Conservation (phyloP, 1,140 invertebrate species). For the Lasaia peninsularis region DNA sequence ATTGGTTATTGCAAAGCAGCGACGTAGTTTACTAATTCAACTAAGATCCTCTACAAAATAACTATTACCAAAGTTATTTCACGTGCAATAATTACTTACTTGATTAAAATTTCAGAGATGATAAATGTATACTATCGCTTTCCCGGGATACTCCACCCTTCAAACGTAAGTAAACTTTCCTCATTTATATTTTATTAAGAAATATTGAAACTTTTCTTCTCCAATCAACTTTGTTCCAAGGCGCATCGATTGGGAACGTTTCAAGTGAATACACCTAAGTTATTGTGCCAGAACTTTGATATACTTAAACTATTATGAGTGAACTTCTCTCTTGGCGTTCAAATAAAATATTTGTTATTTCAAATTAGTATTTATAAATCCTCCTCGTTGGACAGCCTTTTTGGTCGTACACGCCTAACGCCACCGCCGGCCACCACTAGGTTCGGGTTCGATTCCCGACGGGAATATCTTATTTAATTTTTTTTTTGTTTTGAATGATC, state of each 20-base stretch:
- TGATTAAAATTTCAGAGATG: constrained; percentile 8
- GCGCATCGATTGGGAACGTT: constrained; percentile 42
- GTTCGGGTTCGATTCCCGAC: too few species aligned
- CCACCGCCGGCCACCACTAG: too few species aligned
- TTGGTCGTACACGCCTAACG: too few species aligned
- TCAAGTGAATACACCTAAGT: constrained; percentile 38
- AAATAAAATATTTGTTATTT: background rate
- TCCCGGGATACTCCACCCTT: constrained; percentile 22
- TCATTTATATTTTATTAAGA: constrained; percentile 54
- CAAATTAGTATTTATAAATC: background rate
- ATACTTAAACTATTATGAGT: constrained; percentile 18
- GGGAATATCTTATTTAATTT: too few species aligned
- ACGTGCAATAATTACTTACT: background rate
- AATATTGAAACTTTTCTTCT: constrained; percentile 49
- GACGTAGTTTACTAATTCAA: too few species aligned
- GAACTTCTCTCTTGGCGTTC: background rate
- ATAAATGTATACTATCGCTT: constrained; percentile 9
- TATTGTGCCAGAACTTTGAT: constrained; percentile 29
- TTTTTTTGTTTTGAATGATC: too few species aligned
- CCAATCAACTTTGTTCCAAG: constrained; percentile 46
- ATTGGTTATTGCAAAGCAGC: too few species aligned
- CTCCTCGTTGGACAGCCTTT: too few species aligned
- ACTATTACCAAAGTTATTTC: background rate
- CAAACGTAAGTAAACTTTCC: constrained; percentile 34
- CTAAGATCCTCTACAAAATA: too few species aligned